Evolutionary conservation across 2,797 vertebrate species (phyloP).

Genomic region (Mus spretus): DNA sequence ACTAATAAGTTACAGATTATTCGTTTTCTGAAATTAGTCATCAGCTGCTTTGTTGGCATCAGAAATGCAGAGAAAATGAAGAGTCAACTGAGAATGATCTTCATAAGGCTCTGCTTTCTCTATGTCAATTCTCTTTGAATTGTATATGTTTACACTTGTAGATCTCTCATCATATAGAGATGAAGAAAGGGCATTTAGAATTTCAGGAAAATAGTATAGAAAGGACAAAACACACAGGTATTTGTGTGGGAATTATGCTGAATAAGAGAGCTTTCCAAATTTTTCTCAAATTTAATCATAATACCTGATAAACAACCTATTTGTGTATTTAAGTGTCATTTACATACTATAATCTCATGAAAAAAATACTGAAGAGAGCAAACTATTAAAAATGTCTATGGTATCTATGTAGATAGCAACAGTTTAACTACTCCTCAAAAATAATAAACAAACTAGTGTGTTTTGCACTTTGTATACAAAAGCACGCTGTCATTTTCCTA

Average conservation of each 20-base stretch:
- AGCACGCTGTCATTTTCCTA: background rate
- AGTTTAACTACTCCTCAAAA: constrained; percentile 15
- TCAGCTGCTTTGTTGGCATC: background rate
- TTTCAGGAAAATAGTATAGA: background rate
- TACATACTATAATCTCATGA: background rate
- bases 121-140: background rate
- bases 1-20: constrained; percentile 5
- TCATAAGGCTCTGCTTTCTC: background rate
- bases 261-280: background rate
- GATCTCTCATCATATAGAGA: background rate
- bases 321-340: background rate
- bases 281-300: background rate
- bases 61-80: constrained; percentile 23
- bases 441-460: background rate
- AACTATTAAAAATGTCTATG: background rate
- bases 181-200: background rate
- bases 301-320: background rate
- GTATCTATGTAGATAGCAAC: background rate
- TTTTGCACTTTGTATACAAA: background rate
- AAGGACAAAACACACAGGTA: background rate
- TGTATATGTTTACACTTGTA: background rate
- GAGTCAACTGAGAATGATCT: background rate
- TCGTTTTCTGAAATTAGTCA: constrained; percentile 5
- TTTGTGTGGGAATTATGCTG: background rate
- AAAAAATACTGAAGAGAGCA: background rate